Percentiles rank a stretch among this genome's conserved stretches.
Evolutionary conservation across 2,797 vertebrate species (phyloP).

Genomic region (Falco novaeseelandiae): DNA sequence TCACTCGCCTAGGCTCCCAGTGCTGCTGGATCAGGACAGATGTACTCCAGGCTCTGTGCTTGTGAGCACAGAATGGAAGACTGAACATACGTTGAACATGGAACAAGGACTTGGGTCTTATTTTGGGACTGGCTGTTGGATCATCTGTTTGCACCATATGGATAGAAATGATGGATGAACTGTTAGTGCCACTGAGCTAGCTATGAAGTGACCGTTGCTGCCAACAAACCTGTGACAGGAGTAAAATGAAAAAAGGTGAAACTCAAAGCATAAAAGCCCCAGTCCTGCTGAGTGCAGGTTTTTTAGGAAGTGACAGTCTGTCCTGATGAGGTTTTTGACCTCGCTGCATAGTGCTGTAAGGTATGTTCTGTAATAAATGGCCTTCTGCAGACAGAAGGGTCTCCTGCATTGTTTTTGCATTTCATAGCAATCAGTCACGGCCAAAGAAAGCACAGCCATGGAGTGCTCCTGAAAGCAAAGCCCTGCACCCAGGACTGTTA

Average conservation of each 20-base stretch:
- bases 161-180: background rate
- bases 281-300: background rate
- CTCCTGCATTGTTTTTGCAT: background rate
- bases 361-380: background rate
- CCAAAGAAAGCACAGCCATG: background rate
- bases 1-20: background rate
- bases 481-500: background rate
- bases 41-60: accelerated
- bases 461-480: background rate
- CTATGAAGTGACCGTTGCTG: background rate
- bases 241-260: background rate
- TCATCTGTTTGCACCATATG: background rate
- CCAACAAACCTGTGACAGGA: background rate
- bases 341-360: background rate
- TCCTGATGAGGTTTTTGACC: background rate
- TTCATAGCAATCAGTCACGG: background rate
- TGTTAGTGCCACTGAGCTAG: background rate
- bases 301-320: background rate
- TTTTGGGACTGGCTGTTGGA: background rate
- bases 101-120: background rate
- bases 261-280: background rate
- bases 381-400: background rate
- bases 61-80: background rate
- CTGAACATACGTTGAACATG: background rate
- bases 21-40: background rate